phyloP scores from a whole-genome alignment of 1,140 invertebrate genomes.

The Helicoverpa zea region DNA sequence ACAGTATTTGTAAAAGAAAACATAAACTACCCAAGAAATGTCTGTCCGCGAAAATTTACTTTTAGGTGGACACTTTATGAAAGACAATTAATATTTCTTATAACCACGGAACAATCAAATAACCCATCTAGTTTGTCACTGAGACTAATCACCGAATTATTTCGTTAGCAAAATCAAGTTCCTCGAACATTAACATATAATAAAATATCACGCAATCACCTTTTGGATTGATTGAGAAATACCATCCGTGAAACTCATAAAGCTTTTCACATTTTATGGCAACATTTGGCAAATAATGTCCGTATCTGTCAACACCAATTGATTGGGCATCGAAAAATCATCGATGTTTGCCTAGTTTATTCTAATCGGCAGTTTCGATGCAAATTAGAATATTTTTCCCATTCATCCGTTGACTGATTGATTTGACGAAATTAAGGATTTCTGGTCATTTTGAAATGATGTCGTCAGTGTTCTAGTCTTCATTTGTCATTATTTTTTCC shows the following conservation, averaged over 20 bases:
- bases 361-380: slow-evolving; percentile 44
- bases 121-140: background rate
- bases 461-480: background rate
- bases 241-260: slow-evolving; percentile 26
- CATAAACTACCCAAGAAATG: too few relatives aligned
- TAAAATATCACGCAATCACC: slow-evolving; percentile 36
- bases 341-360: slow-evolving; percentile 39
- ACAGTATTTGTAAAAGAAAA: too few relatives aligned
- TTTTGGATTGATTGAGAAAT: slow-evolving; percentile 44
- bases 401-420: slow-evolving; percentile 43
- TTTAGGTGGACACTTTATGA: background rate
- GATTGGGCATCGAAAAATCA: slow-evolving; percentile 33
- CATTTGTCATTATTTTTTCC: too few relatives aligned
- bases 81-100: background rate
- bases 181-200: slow-evolving; percentile 8
- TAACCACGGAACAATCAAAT: background rate
- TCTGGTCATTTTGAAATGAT: slow-evolving; percentile 21
- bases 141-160: slow-evolving; percentile 27
- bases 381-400: slow-evolving; percentile 26
- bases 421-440: slow-evolving; percentile 40
- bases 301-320: slow-evolving; percentile 46
- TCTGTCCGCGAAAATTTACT: too few relatives aligned
- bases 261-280: slow-evolving; percentile 33
- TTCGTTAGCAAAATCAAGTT: slow-evolving; percentile 35
- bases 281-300: slow-evolving; percentile 40